Conservation (phyloP, 2,888 invertebrate genomes). For the Pseudolycoriella hygida region DNA sequence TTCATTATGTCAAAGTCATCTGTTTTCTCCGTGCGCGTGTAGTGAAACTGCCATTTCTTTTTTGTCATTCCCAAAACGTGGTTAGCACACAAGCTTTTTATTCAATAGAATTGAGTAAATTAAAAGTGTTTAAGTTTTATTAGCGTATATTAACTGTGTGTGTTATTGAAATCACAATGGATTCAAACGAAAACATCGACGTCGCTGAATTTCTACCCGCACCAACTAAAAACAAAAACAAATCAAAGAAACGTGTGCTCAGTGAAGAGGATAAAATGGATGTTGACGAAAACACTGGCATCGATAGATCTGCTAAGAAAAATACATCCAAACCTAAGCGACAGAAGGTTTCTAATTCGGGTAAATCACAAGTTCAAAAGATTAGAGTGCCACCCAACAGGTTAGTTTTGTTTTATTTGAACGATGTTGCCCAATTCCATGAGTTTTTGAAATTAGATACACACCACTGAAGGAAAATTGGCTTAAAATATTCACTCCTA, state of each 20-base stretch:
- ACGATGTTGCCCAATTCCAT: not conserved
- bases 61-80: no score
- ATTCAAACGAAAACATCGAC: no score
- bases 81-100: no score
- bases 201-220: slow-evolving; percentile 4
- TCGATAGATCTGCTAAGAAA: slow-evolving; percentile 30
- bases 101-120: no score
- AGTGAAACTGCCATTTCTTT: no score
- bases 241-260: slow-evolving; percentile 19
- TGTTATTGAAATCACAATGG: no score
- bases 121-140: no score
- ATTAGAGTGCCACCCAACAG: slow-evolving; percentile 82
- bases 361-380: slow-evolving; percentile 53
- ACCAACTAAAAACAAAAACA: slow-evolving; percentile 14
- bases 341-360: slow-evolving; percentile 32
- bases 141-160: no score
- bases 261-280: slow-evolving; percentile 40
- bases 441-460: slow-evolving; percentile 36
- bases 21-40: no score
- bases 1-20: no score
- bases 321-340: slow-evolving; percentile 27
- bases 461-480: slow-evolving; percentile 91
- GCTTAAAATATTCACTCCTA: slow-evolving; percentile 90
- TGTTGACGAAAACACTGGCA: slow-evolving; percentile 46
- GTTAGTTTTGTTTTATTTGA: slow-evolving; percentile 20